Percentiles rank a stretch among this genome's conserved stretches.
Conservation (phyloP, 2,797 vertebrate species). For the Sebastes oblongus region DNA sequence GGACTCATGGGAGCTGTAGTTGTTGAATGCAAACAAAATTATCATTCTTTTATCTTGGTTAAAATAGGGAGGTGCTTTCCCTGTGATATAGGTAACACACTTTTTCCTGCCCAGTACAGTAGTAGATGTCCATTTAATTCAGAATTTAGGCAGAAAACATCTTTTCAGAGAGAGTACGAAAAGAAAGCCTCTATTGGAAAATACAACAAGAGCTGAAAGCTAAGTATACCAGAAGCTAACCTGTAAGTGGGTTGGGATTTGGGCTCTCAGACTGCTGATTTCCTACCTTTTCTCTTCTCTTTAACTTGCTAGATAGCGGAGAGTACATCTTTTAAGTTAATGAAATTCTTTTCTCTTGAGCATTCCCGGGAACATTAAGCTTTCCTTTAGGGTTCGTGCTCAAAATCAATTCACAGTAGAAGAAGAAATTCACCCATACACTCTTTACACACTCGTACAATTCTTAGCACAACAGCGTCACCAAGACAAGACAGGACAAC, state of each 20-base stretch:
- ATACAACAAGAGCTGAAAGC: not conserved
- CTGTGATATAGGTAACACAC: not conserved
- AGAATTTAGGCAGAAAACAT: not conserved
- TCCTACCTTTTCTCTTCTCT: conserved; percentile 15
- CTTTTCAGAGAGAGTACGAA: not conserved
- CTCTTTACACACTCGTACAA: not conserved
- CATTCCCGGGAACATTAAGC: conserved; percentile 18
- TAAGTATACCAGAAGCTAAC: not conserved
- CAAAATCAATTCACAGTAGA: not conserved
- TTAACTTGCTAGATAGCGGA: conserved; percentile 7
- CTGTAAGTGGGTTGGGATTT: conserved; percentile 9
- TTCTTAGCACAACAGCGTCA: not conserved
- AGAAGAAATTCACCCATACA: conserved; percentile 4
- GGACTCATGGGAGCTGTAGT: not conserved
- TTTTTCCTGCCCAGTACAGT: not conserved
- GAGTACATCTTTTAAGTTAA: conserved; percentile 38
- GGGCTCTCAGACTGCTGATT: conserved; percentile 16
- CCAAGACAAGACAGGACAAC: not conserved
- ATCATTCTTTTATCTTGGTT: not conserved
- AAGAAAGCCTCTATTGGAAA: not conserved
- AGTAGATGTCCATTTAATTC: not conserved
- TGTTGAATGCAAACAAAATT: not conserved
- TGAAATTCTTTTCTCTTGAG: conserved; percentile 50
- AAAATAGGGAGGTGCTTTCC: not conserved
- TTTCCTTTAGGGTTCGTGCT: conserved; percentile 20